Base-by-base conservation (phyloP, 2,113 vertebrate species). In the Garra rufa region DNA sequence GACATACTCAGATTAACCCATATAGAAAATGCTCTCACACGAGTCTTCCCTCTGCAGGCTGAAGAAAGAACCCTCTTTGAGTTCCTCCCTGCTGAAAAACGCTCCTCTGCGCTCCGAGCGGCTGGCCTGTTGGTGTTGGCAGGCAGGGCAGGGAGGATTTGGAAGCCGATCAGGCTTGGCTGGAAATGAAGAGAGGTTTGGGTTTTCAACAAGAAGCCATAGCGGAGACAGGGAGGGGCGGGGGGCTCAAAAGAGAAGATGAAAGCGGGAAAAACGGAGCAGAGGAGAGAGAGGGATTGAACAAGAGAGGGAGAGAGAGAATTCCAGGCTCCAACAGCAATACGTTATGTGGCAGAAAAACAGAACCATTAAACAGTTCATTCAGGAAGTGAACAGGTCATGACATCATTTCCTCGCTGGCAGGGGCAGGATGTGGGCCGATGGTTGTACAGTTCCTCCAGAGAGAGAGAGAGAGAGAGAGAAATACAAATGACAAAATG, bases 371-470 rank as follows among this genome's bases (percentile, higher is more conserved):
- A 90, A 91, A 91, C 89, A 94, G 92, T 94, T 92, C 86, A 94
- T 94, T 93, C 93, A 95, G 94, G 94, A 95, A 93, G 91, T 91
- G 87, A 90, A 67, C 83, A 88, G 93, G 93, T 93, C 93, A 90
- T 92, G 92, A 93, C 94, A 94, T 94, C 83, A 95, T 90, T 94
- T 95, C 93, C 94, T 92, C 38, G 46, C 83, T 81, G 88, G 85
- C 85, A 91, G 91, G 73, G 90, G 83, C 91, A 93, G 92, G 93
- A 94, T 92, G 87, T 82, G 85, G 50, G 79, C 90, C 86, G 74
- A 86, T 85, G 82, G 78, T 84, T 90, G 88, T 91, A 61, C 83
- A 89, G 88, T 86, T 92, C 92, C 91, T 86, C 69, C 67, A 59
- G 70, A 44, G 76, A 78, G 17, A 34, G 24, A 63, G 28, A 74